A percentile compares a stretch with the other conserved stretches of the same genome.
Conservation (phyloP, 30 jellyfish, hydroid and myxozoan species). For the Aurelia aurita region DNA sequence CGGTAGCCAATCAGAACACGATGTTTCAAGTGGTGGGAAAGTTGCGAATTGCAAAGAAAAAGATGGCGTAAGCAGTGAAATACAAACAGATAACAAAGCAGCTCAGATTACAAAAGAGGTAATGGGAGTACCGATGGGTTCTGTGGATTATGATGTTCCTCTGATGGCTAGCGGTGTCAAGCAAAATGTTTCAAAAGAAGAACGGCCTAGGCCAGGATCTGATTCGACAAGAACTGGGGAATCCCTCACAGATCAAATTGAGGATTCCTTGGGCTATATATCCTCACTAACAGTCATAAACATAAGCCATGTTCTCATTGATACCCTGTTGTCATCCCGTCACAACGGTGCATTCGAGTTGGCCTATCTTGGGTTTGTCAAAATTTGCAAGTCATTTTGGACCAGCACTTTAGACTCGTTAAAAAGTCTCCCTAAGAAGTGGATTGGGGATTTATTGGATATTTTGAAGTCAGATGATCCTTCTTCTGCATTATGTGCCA, state of each 20-base stretch:
- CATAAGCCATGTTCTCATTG: conserved; percentile 73
- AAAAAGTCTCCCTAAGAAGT: conserved; percentile 50
- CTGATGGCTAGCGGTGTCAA: background rate
- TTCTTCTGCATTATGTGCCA: conserved; percentile 63
- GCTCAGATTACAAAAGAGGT: background rate
- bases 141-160: no score
- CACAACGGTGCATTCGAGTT: conserved; percentile 95
- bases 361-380: conserved; percentile 88
- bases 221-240: background rate
- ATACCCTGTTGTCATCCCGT: conserved; percentile 78
- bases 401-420: conserved; percentile 16
- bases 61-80: background rate
- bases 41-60: background rate
- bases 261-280: conserved; percentile 14
- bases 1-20: background rate
- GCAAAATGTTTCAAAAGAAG: background rate
- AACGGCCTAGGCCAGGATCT: background rate
- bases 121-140: no score
- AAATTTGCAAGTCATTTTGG: conserved; percentile 84
- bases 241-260: background rate
- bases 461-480: conserved; percentile 42
- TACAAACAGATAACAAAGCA: background rate
- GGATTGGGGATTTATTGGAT: conserved; percentile 53
- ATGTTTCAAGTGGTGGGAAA: background rate
- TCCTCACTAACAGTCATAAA: conserved; percentile 39